phyloP scores from a whole-genome alignment of 2,113 vertebrate species.

The Chlamydotis undulata region DNA sequence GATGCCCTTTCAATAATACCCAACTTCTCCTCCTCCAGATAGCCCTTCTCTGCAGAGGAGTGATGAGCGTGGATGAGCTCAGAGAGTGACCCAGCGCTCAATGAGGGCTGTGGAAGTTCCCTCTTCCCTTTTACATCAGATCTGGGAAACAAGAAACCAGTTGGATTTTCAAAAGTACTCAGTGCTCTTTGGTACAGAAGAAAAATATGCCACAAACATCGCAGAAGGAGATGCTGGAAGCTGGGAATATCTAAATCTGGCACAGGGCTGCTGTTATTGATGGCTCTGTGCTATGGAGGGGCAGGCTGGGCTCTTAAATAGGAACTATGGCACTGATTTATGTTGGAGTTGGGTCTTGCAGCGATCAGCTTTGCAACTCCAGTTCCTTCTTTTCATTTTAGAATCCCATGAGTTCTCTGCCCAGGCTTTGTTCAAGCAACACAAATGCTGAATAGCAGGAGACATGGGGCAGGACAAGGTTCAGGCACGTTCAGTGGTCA shows the following conservation, averaged over 20 bases:
- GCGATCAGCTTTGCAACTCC: neutral
- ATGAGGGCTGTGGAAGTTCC: neutral
- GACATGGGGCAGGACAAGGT: neutral
- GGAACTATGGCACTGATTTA: rapidly evolving
- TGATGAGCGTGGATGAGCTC: neutral
- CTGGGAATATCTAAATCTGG: neutral
- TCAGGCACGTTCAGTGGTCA: neutral
- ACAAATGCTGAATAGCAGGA: neutral
- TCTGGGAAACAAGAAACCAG: neutral
- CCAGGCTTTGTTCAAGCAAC: neutral
- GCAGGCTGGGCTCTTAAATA: neutral
- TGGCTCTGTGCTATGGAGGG: neutral
- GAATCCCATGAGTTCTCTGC: neutral
- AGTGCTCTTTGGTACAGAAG: neutral
- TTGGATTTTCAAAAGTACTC: neutral
- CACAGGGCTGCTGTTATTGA: neutral
- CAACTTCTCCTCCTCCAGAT: neutral
- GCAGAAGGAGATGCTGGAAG: neutral
- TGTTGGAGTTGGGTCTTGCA: neutral
- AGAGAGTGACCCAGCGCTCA: neutral
- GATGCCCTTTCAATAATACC: neutral
- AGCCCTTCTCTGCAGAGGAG: neutral
- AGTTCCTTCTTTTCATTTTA: neutral
- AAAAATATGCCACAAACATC: neutral
- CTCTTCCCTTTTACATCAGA: neutral